These are phyloP conservation scores for Diglossa cyanea DNA, from an alignment of 2,797 vertebrate genomes.

Conservation along the genomic window DNA sequence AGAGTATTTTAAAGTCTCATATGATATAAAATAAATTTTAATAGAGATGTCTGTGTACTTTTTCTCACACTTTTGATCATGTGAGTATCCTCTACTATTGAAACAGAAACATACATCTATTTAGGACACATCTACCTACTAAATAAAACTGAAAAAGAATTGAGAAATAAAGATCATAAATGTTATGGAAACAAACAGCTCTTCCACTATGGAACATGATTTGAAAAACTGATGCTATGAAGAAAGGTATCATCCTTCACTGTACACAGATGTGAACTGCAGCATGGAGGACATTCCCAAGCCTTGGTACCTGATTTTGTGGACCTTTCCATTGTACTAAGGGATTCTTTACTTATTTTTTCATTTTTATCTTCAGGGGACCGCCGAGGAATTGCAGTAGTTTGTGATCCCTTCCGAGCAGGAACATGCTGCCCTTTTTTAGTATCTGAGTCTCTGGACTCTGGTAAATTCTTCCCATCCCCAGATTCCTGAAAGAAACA, in stretches of 20 bases:
- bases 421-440: conserved; percentile 73
- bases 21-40: not conserved
- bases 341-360: conserved; percentile 74
- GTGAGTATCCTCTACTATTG: not conserved
- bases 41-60: not conserved
- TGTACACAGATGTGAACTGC: not conserved
- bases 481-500: conserved; percentile 79
- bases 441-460: conserved; percentile 78
- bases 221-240: not conserved
- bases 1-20: not conserved
- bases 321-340: conserved; percentile 53
- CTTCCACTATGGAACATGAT: not conserved
- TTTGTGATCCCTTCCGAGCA: conserved; percentile 71
- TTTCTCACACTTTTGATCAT: not conserved
- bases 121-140: not conserved
- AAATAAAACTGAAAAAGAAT: not conserved
- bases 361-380: conserved; percentile 79
- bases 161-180: not conserved
- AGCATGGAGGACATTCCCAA: not conserved
- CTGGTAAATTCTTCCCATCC: conserved; percentile 79
- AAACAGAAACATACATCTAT: not conserved
- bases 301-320: conserved; percentile 79
- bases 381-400: conserved; percentile 57
- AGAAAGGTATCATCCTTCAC: not conserved
- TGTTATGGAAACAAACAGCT: not conserved